Conservation (phyloP, 2,888 invertebrate genomes). For the Himalopsyche japonica region DNA sequence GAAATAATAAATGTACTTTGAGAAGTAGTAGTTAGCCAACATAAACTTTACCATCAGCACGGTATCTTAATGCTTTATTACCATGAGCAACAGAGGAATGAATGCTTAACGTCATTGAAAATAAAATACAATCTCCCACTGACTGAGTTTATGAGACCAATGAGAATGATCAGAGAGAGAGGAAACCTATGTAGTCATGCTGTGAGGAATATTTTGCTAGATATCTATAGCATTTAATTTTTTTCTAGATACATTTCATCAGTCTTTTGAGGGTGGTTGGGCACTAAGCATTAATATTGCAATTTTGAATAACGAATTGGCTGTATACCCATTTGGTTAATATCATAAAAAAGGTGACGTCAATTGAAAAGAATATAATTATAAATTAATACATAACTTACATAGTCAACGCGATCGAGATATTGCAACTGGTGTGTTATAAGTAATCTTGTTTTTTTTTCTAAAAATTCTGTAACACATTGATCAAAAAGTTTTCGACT, state of each 20-base stretch:
- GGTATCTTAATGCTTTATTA: not conserved
- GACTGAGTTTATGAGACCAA: no score
- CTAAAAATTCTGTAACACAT: conserved; percentile 65
- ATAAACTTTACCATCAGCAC: not conserved
- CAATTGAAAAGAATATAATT: no score
- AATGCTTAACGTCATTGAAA: not conserved
- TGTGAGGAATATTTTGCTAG: no score
- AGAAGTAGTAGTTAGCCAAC: not conserved
- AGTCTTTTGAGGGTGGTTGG: no score
- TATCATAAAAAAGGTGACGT: not conserved
- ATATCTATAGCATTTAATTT: no score
- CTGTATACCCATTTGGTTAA: not conserved
- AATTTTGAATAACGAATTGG: not conserved
- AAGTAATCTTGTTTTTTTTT: conserved; percentile 72
- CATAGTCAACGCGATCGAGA: conserved; percentile 67
- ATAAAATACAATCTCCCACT: not conserved
- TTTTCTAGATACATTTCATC: no score
- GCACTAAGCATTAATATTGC: no score
- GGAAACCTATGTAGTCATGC: no score
- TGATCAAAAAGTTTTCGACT: conserved; percentile 71
- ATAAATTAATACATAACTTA: conserved; percentile 38
- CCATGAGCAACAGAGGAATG: not conserved
- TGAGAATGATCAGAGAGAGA: no score
- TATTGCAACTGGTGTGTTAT: conserved; percentile 87
- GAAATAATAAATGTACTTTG: not conserved